Conservation (phyloP, 2,888 invertebrate species). For the Spisula subtruncata region DNA sequence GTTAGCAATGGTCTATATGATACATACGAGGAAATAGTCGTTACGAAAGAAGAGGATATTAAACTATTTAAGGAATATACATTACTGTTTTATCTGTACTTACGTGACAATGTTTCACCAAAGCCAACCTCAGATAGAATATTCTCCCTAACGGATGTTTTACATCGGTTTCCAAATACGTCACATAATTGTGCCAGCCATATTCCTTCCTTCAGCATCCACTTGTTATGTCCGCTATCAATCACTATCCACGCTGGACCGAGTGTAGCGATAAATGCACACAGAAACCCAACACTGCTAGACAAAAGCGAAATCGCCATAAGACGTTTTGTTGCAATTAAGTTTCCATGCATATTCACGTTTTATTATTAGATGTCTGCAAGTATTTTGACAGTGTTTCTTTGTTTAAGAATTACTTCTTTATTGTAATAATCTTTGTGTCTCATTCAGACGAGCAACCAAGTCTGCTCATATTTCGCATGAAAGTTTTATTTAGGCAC, state of each 20-base stretch:
- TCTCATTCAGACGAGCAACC: no score
- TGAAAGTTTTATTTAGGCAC: no score
- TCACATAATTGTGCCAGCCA: slow-evolving; percentile 20
- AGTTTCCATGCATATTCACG: neutral
- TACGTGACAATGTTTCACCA: neutral
- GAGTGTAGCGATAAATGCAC: neutral
- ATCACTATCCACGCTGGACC: slow-evolving; percentile 16
- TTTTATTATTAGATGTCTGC: no score
- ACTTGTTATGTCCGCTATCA: neutral
- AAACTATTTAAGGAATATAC: no score
- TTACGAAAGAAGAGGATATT: no score
- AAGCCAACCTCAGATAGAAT: neutral
- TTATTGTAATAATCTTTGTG: no score
- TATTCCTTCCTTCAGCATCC: slow-evolving; percentile 24
- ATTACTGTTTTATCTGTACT: neutral
- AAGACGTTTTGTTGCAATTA: neutral
- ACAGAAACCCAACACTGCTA: neutral
- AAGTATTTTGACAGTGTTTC: no score
- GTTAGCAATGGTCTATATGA: no score
- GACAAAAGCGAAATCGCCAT: neutral
- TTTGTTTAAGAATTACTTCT: no score
- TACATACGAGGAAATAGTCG: no score
- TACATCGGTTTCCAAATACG: neutral
- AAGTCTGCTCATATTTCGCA: no score
- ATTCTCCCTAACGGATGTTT: neutral